Conservation (phyloP, 2,797 vertebrate species). For the Leucoraja ocellata region DNA sequence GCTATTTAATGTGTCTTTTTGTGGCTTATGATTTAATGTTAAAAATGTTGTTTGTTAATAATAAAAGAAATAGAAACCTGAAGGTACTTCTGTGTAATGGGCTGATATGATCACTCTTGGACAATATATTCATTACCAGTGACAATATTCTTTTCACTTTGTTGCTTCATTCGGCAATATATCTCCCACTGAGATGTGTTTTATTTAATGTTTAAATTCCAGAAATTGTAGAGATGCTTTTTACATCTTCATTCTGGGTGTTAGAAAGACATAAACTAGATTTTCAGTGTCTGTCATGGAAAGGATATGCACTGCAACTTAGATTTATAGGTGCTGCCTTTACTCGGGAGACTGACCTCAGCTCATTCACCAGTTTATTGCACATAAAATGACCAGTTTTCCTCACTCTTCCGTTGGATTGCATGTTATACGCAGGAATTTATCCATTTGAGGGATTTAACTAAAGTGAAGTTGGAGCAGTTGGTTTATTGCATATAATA, state of each 20-base stretch:
- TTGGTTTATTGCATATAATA: neutral
- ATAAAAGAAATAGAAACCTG: neutral
- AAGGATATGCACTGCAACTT: neutral
- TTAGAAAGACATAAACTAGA: constrained; percentile 17
- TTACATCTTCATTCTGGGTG: constrained; percentile 6
- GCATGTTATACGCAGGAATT: neutral
- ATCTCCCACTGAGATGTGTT: constrained; percentile 23
- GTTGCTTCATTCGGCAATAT: neutral
- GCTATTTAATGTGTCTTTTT: neutral
- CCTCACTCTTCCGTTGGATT: neutral
- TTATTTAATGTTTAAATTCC: constrained; percentile 29
- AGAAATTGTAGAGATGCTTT: constrained; percentile 30
- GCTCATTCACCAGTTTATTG: neutral
- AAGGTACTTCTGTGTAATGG: neutral
- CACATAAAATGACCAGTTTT: neutral
- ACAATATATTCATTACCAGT: constrained; percentile 25
- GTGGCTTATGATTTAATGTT: neutral
- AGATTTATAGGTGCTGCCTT: constrained; percentile 16
- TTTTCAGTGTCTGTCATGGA: constrained; percentile 8
- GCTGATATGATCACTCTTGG: constrained; percentile 28
- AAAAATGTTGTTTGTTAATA: neutral
- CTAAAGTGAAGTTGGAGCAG: neutral
- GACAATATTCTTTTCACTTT: constrained; percentile 30
- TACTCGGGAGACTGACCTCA: neutral
- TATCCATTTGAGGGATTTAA: neutral